Evolutionary conservation across 2,888 invertebrate species (phyloP).

Genomic region (Electrophaes corylata): DNA sequence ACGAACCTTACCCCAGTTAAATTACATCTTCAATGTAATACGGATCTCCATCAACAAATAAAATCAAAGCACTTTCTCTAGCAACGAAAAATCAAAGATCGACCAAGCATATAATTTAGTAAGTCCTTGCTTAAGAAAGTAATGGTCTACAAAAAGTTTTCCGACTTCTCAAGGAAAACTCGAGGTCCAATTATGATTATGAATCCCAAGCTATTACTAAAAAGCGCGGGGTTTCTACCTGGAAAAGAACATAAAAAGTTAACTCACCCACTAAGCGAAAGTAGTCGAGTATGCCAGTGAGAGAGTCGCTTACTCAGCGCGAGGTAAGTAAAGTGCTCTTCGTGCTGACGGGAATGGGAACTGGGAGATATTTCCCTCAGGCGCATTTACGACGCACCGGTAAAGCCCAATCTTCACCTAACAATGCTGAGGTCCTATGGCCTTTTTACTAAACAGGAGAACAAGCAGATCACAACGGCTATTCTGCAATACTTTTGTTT

Average conservation of each 20-base stretch:
- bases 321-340: conserved; percentile 47
- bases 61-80: background rate
- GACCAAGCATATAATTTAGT: too few relatives aligned
- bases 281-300: conserved; percentile 51
- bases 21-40: too few relatives aligned
- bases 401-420: conserved; percentile 57
- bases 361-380: conserved; percentile 67
- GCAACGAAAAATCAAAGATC: background rate
- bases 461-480: conserved; percentile 40
- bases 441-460: conserved; percentile 60
- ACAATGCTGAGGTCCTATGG: conserved; percentile 50
- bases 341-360: conserved; percentile 37
- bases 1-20: too few relatives aligned
- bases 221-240: conserved; percentile 43
- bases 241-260: conserved; percentile 49
- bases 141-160: conserved; percentile 29
- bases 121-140: conserved; percentile 14
- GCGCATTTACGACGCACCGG: conserved; percentile 65
- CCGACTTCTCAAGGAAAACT: conserved; percentile 27
- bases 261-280: conserved; percentile 50
- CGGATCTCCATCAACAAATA: too few relatives aligned
- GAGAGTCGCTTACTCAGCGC: conserved; percentile 62
- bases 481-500: background rate
- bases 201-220: conserved; percentile 41
- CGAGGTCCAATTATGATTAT: conserved; percentile 38